These are phyloP conservation scores for Triplophysa tibetana DNA, from an alignment of 2,113 vertebrate genomes.

Conservation along the genomic window DNA sequence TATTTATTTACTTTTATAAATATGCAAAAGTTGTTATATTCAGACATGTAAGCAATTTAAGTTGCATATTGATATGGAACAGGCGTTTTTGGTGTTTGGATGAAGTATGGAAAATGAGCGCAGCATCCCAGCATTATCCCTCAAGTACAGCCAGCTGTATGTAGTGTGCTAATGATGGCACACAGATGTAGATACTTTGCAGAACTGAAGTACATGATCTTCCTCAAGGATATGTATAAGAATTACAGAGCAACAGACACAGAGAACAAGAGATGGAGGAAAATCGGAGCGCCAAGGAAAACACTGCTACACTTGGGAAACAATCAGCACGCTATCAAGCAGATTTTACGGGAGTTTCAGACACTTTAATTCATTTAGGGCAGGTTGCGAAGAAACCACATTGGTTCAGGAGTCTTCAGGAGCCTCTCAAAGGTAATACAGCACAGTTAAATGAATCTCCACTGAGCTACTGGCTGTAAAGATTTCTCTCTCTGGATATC, in stretches of 20 bases:
- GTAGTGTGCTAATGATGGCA: not conserved
- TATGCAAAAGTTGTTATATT: too few relatives aligned
- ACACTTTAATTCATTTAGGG: not conserved
- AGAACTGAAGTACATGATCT: not conserved
- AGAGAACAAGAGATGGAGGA: not conserved
- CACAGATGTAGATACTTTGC: conserved; percentile 1
- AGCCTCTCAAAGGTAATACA: conserved; percentile 15
- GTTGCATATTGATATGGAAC: not conserved
- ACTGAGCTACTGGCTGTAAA: not conserved
- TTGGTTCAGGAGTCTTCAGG: not conserved
- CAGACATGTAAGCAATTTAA: too few relatives aligned
- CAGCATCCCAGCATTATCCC: not conserved
- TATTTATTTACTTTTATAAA: too few relatives aligned
- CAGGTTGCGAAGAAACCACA: not conserved
- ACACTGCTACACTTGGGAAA: conserved; percentile 11
- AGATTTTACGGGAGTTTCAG: conserved; percentile 21
- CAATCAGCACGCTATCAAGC: not conserved
- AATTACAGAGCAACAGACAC: not conserved
- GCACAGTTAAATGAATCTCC: too few relatives aligned
- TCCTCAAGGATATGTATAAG: not conserved
- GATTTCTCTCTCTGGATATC: not conserved
- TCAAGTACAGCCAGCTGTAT: not conserved
- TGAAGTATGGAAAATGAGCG: not conserved
- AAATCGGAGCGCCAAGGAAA: conserved; percentile 3
- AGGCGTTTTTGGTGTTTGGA: not conserved